Evolutionary conservation across 2,888 invertebrate species (phyloP).

Genomic region (Cataglyphis livida): DNA sequence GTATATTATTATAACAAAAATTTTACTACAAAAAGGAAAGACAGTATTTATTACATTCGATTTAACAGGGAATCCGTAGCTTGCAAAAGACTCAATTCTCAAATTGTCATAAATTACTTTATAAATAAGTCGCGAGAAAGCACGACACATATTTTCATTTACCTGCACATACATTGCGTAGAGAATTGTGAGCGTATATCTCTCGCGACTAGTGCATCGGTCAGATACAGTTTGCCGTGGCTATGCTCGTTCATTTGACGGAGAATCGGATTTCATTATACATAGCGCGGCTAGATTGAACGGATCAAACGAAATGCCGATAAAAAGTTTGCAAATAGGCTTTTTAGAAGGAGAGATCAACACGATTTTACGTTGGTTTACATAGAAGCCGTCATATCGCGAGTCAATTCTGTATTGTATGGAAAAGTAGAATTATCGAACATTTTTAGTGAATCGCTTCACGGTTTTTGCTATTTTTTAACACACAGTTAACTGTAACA

Average conservation of each 20-base stretch:
- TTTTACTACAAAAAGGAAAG: not conserved
- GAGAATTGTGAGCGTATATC: slow-evolving; percentile 38
- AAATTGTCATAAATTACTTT: slow-evolving; percentile 7
- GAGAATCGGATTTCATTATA: slow-evolving; percentile 55
- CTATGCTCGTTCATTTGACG: slow-evolving; percentile 53
- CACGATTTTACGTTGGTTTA: slow-evolving; percentile 48
- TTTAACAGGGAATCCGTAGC: not conserved
- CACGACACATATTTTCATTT: slow-evolving; percentile 17
- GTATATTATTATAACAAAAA: not conserved
- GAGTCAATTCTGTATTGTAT: slow-evolving; percentile 31
- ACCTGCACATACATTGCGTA: slow-evolving; percentile 17
- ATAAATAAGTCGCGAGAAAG: slow-evolving; percentile 31
- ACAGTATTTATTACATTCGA: not conserved
- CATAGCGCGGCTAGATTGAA: slow-evolving; percentile 52
- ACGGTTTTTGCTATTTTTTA: not conserved
- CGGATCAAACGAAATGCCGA: slow-evolving; percentile 55
- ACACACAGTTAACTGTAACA: not conserved
- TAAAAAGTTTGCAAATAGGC: slow-evolving; percentile 53
- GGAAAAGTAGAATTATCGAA: slow-evolving; percentile 47
- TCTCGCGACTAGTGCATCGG: slow-evolving; percentile 34
- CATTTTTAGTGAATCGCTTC: slow-evolving; percentile 41
- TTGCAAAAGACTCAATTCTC: not conserved
- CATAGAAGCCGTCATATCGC: slow-evolving; percentile 43
- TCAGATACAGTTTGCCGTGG: slow-evolving; percentile 51
- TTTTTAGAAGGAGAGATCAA: slow-evolving; percentile 50